Evolutionary conservation across 2,113 vertebrate species (phyloP).

Genomic region (Xyliphius kryptos): DNA sequence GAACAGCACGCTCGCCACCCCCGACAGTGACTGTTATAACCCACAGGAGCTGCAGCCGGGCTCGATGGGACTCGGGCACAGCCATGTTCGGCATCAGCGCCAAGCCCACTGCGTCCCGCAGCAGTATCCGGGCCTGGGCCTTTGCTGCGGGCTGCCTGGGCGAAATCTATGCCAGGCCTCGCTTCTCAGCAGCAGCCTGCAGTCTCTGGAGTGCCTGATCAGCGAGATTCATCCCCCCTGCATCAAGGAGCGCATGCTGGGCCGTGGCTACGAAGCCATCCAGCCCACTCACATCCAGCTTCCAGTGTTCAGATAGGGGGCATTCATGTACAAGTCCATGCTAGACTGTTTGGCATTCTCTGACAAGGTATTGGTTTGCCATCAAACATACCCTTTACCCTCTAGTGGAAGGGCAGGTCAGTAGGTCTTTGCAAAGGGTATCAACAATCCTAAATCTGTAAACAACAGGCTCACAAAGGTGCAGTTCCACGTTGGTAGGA

Average conservation of each 20-base stretch:
- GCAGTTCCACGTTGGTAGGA: constrained; percentile 1
- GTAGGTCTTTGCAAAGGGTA: constrained; percentile 21
- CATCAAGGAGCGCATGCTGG: constrained; percentile 97
- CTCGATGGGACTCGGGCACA: constrained; percentile 48
- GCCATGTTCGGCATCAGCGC: constrained; percentile 46
- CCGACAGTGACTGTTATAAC: constrained; percentile 83
- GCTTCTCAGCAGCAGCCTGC: constrained; percentile 90
- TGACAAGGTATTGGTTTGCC: constrained; percentile 36
- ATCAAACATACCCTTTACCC: constrained; percentile 9
- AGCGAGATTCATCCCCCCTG: constrained; percentile 93
- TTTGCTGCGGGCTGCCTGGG: constrained; percentile 71
- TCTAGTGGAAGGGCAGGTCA: constrained; percentile 15
- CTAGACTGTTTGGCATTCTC: constrained; percentile 32
- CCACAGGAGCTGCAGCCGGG: constrained; percentile 76
- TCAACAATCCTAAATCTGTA: neutral
- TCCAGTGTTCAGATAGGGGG: constrained; percentile 84
- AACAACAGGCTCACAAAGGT: constrained; percentile 5
- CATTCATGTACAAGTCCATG: constrained; percentile 8
- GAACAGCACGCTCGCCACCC: constrained; percentile 80
- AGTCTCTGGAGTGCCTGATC: constrained; percentile 97
- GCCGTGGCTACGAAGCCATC: constrained; percentile 85
- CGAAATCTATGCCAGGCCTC: constrained; percentile 81
- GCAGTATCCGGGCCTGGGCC: constrained; percentile 56
- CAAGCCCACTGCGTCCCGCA: constrained; percentile 51
- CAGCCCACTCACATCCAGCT: constrained; percentile 90